phyloP scores from a whole-genome alignment of 2,113 vertebrate genomes.

The Notarius lentiginosus region DNA sequence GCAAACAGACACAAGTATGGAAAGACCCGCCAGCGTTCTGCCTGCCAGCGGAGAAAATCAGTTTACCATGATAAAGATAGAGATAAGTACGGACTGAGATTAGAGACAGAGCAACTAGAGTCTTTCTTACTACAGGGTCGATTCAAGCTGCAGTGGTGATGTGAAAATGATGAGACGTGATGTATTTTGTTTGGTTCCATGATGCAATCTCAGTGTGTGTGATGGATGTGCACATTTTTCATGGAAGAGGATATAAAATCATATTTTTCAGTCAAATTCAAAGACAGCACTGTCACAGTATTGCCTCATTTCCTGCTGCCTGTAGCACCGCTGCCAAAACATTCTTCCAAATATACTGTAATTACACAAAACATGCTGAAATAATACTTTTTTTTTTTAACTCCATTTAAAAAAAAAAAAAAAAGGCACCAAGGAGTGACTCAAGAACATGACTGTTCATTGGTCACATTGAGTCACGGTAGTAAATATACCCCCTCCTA shows the following conservation, averaged over 20 bases:
- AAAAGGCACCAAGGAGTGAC: no score
- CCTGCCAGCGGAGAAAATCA: neutral
- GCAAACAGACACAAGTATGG: slow-evolving; percentile 52
- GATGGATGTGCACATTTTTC: neutral
- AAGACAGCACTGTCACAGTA: neutral
- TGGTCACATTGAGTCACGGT: neutral
- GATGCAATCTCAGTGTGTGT: neutral
- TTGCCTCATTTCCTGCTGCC: neutral
- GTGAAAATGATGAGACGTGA: neutral
- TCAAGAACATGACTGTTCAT: neutral
- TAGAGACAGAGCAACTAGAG: neutral
- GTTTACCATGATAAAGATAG: slow-evolving; percentile 12
- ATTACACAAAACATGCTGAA: neutral
- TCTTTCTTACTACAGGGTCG: neutral
- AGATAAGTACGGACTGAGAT: neutral
- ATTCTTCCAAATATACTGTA: neutral
- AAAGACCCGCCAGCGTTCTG: slow-evolving; percentile 40
- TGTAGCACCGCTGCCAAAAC: neutral
- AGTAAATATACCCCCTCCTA: no score
- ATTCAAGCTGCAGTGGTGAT: neutral
- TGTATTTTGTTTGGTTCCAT: neutral
- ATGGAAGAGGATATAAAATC: neutral
- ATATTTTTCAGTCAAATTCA: neutral
- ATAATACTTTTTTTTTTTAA: no score
- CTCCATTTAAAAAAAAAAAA: no score